These are phyloP conservation scores for Vicugna pacos DNA, from an alignment of 2,113 vertebrate species.

Conservation along the genomic window DNA sequence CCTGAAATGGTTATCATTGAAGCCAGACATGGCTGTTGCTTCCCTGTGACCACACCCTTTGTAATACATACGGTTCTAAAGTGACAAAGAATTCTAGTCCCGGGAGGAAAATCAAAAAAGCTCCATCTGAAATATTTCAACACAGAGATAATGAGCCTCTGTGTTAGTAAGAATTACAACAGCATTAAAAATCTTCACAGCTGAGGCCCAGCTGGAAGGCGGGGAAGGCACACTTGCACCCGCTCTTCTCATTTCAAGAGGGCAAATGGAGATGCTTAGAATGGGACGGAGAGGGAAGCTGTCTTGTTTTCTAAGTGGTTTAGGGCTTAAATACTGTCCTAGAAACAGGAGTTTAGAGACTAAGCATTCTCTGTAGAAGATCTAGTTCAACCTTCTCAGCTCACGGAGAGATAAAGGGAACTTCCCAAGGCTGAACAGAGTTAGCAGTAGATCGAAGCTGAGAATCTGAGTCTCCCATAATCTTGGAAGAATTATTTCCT, in stretches of 20 bases:
- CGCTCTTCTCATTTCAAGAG: background rate
- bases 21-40: background rate
- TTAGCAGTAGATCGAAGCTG: background rate
- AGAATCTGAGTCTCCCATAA: background rate
- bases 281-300: background rate
- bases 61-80: background rate
- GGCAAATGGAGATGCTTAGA: background rate
- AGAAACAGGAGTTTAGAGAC: background rate
- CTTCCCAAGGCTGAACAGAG: background rate
- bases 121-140: background rate
- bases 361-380: background rate
- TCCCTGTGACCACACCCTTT: background rate
- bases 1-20: background rate
- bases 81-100: background rate
- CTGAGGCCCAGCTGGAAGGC: background rate
- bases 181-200: background rate
- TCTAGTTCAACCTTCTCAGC: background rate
- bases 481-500: constrained; percentile 11
- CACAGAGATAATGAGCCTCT: background rate
- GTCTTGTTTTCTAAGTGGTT: background rate
- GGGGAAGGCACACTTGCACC: background rate
- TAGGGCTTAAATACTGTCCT: background rate
- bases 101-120: background rate
- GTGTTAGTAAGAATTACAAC: background rate
- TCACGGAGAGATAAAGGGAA: constrained; percentile 19